Evolutionary conservation across 2,113 vertebrate species (phyloP).

Genomic region (Syngnathus floridae): DNA sequence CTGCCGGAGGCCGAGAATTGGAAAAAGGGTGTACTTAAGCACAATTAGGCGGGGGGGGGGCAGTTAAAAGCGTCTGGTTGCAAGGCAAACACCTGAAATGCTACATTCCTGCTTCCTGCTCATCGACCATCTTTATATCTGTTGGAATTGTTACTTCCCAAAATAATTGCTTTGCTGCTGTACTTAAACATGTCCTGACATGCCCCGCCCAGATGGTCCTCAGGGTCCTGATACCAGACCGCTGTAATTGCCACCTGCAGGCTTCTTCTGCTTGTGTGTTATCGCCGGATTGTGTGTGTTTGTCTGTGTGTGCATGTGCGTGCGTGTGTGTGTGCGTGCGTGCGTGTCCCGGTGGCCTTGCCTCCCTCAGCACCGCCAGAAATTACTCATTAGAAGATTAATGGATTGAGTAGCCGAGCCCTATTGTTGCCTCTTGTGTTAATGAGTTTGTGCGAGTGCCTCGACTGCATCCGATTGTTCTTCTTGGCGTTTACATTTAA

Average conservation of each 20-base stretch:
- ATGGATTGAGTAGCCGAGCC: slow-evolving; percentile 64
- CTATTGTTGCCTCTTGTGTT: slow-evolving; percentile 44
- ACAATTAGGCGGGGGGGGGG: slow-evolving; percentile 3
- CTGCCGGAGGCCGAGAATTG: slow-evolving; percentile 1
- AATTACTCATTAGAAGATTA: slow-evolving; percentile 71
- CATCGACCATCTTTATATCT: too few species aligned
- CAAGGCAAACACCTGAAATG: not conserved
- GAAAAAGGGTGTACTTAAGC: not conserved
- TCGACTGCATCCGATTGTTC: slow-evolving; percentile 31
- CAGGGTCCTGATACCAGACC: slow-evolving; percentile 42
- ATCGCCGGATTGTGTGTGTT: slow-evolving; percentile 24
- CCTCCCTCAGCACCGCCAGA: slow-evolving; percentile 59
- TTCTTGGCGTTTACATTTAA: not conserved
- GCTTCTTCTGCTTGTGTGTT: not conserved
- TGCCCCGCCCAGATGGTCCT: slow-evolving; percentile 27
- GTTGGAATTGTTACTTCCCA: too few species aligned
- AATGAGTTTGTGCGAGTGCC: slow-evolving; percentile 12
- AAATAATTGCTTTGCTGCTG: not conserved
- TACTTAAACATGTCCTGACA: slow-evolving; percentile 49
- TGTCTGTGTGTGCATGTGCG: slow-evolving; percentile 29
- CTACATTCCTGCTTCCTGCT: not conserved
- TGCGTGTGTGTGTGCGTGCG: slow-evolving; percentile 45
- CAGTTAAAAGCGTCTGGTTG: slow-evolving; percentile 4
- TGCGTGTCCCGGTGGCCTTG: slow-evolving; percentile 22
- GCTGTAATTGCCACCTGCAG: not conserved